A percentile compares a stretch with the other conserved stretches of the same genome.
These are phyloP conservation scores for Prionailurus bengalensis DNA, from an alignment of 2,113 vertebrate species.

Conservation along the genomic window DNA sequence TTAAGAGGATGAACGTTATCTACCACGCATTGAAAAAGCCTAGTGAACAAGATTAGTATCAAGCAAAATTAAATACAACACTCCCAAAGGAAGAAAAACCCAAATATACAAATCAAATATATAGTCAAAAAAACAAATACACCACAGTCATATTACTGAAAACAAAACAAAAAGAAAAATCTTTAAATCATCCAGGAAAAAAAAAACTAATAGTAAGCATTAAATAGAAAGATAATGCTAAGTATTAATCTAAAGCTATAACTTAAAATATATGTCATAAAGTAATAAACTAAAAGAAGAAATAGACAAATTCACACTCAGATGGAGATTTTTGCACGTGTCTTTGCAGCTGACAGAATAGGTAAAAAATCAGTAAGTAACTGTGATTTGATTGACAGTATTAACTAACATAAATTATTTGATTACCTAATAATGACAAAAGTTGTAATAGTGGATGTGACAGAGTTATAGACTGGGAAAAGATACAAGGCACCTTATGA, in stretches of 20 bases:
- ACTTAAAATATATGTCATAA: not conserved
- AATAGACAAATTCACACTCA: not conserved
- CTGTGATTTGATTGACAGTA: not conserved
- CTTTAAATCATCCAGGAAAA: not conserved
- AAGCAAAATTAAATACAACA: not conserved
- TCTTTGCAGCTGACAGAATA: not conserved
- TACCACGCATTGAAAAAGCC: not conserved
- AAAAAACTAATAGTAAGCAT: not conserved
- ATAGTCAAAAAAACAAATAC: not conserved
- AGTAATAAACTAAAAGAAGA: not conserved
- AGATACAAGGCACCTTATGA: not conserved
- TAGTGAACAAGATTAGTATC: not conserved
- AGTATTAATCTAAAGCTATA: not conserved
- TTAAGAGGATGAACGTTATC: not conserved
- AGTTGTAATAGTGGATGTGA: not conserved
- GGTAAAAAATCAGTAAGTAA: not conserved
- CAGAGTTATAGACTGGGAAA: not conserved
- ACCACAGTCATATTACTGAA: not conserved
- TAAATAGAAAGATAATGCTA: not conserved
- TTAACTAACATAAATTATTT: not conserved
- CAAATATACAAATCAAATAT: not conserved
- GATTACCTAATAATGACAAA: not conserved
- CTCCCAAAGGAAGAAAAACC: not conserved
- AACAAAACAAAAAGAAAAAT: not conserved
- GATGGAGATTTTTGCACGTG: not conserved